phyloP scores from a whole-genome alignment of 2,888 invertebrate genomes.

The Coremacera marginata region DNA sequence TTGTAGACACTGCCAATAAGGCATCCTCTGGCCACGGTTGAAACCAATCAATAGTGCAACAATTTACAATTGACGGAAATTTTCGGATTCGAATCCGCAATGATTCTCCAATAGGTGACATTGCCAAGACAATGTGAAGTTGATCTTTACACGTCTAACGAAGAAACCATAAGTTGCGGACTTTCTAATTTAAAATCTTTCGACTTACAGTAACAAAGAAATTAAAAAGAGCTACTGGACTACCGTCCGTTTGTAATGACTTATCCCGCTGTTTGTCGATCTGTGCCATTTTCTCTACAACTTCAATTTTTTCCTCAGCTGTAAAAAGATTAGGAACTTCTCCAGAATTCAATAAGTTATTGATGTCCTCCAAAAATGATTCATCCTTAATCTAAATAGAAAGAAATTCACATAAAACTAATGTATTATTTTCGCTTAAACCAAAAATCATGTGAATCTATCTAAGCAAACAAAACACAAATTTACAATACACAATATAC shows the following conservation, averaged over 20 bases:
- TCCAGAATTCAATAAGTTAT: conserved; percentile 91
- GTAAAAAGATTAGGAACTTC: conserved; percentile 93
- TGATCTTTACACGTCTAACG: conserved; percentile 85
- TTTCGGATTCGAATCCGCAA: conserved; percentile 86
- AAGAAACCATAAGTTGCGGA: neutral
- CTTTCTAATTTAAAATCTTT: neutral
- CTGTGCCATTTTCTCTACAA: conserved; percentile 93
- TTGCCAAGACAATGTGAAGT: conserved; percentile 87
- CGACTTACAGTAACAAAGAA: conserved; percentile 77
- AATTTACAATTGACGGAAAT: conserved; percentile 93
- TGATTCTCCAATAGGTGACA: conserved; percentile 91
- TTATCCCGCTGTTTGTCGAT: conserved; percentile 91
- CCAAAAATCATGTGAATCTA: neutral
- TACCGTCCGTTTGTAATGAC: conserved; percentile 91
- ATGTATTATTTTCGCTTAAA: neutral
- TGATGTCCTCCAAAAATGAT: conserved; percentile 92
- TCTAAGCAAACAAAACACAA: too few species aligned
- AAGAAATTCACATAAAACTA: neutral
- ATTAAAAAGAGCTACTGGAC: conserved; percentile 89
- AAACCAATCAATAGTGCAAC: conserved; percentile 97
- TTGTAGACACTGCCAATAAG: conserved; percentile 85
- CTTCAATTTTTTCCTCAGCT: conserved; percentile 87
- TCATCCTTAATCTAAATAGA: conserved; percentile 86
- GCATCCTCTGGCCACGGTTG: conserved; percentile 97
- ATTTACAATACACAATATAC: too few species aligned